phyloP scores from a whole-genome alignment of 2,888 invertebrate species.

The Athalia rosae region DNA sequence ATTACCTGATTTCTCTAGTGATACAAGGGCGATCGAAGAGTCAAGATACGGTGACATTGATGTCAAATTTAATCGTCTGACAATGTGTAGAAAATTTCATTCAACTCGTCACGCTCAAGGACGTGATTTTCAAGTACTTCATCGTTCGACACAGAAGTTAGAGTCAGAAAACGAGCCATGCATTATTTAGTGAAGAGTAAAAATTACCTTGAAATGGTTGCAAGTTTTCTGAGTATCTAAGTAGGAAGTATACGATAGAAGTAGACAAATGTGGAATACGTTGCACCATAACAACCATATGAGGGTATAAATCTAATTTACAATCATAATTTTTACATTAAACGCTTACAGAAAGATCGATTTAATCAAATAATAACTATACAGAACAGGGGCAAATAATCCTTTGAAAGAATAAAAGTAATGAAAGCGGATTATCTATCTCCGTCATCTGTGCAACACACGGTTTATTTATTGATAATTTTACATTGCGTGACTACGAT shows the following conservation, averaged over 20 bases:
- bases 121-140: too few relatives aligned
- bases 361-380: neutral
- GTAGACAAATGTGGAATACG: neutral
- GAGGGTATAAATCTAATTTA: constrained; percentile 41
- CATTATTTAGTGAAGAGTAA: neutral
- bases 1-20: too few relatives aligned
- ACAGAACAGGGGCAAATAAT: neutral
- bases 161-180: neutral
- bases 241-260: constrained; percentile 20
- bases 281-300: constrained; percentile 36
- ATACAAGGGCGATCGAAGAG: too few relatives aligned
- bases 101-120: too few relatives aligned
- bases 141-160: neutral
- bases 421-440: neutral
- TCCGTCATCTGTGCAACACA: too few relatives aligned
- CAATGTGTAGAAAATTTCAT: too few relatives aligned
- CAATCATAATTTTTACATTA: constrained; percentile 36
- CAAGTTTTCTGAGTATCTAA: constrained; percentile 20
- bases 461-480: too few relatives aligned
- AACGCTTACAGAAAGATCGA: constrained; percentile 18
- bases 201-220: constrained; percentile 38
- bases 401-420: constrained; percentile 9
- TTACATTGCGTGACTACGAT: neutral
- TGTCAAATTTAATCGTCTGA: too few relatives aligned
- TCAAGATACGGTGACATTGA: too few relatives aligned